Evolutionary conservation across 2,797 vertebrate genomes (phyloP), one percentile per base, ranked within the genome.

Genomic region (Myotis pilosus): DNA sequence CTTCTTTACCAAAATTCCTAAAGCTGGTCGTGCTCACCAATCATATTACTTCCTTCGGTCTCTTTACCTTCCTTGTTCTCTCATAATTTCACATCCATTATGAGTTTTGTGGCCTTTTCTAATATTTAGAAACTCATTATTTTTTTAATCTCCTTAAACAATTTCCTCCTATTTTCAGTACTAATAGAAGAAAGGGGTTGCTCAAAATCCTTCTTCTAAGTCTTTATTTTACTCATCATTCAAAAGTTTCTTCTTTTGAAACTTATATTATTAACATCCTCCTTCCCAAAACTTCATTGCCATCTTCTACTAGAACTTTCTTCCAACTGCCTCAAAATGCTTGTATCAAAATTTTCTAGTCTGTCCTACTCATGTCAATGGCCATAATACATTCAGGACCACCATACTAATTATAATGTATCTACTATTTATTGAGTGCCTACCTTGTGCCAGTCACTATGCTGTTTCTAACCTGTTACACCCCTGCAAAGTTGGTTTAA

Each of bases 91-190:
- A 89, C 28, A 76, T 47, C 60, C 71, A 84, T 69, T 81, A 84
- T 19, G 30, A 72, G 23, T 85, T 92, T 87, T 93, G 90, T 79
- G 49, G 68, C 41, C 79, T 94, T 94, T 87, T 87, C 47, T 94
- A 87, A 71, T 89, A 96, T 82, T 90, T 89, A 87, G 68, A 92
- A 93, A 96, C 62, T 89, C 75, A 80, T 88, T 92, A 72, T 76
- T 93, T 95, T 96, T 89, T 64, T 49, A 87, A 85, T 94, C 60
- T 95, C 72, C 36, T 89, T 71, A 85, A 20, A 47, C 64, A 79
- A 51, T 91, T 95, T 89, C 75, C 62, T 91, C 83, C 53, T 57
- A 30, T 68, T 23, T 25, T 53, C 51, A 66, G 57, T n/a, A 25
- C 23, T 81, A 87, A 57, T n/a, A 75, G 55, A 92, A 93, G 66